Base-by-base conservation (phyloP, 1,140 invertebrate genomes). In the Wasmannia auropunctata region DNA sequence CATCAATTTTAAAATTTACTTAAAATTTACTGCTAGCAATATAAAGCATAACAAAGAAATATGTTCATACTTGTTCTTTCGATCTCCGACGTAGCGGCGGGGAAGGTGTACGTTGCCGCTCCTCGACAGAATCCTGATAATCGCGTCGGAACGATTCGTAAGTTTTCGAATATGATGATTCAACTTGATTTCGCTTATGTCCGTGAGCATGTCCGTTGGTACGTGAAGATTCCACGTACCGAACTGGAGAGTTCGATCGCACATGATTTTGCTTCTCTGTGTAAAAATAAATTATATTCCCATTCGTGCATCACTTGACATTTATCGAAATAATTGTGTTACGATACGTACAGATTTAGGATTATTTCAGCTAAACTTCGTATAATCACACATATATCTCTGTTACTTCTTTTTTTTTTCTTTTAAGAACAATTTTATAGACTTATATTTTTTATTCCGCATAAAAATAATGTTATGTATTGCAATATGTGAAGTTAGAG, bases 51-150 rank as follows among this genome's bases (percentile, higher is more conserved):
- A 16, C 3, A 8, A 54, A 4, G 16, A 60, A 40, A 6, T 7
- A 22, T 54, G 1, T 11, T 25, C 28, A 1, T 37, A 89, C 90
- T 54, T 91, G 90, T 49, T 90, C 89, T 49, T 91, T 91, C 2
- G 76, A 80, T 62, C 60, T 93, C 49, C 92, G 86, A 34, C 92
- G 89, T 49, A 91, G 94, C 6, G 96, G 96, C 0, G 96, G 96
- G 58, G 94, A 93, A 0, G 93, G 93, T 16, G 92, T 84, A 40
- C 72, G 72, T 58, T 80, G 72, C 65, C 60, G 80, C 0, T 95
- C 94, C 34, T 31, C 95, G 94, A 58, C 94, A 94, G 76, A 95
- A 7, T 93, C 91, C 11, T 91, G 92, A 25, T 93, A 83, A 8
- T 89, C 84, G 0, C 86, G 90, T n/a, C 90, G 89, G 16, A 90